Conservation (phyloP, 2,888 invertebrate species). For the Zygaena filipendulae region DNA sequence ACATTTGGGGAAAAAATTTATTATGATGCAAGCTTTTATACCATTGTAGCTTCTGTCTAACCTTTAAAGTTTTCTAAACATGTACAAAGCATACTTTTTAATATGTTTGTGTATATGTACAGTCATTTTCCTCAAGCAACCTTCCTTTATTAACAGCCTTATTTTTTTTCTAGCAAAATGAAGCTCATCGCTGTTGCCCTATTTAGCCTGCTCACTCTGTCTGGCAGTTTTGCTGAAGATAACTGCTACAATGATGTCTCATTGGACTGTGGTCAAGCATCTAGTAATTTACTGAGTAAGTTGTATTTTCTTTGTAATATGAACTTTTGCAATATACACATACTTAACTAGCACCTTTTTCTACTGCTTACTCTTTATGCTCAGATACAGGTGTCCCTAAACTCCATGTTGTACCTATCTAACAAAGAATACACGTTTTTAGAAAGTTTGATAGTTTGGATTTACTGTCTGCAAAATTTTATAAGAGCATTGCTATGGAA, state of each 20-base stretch:
- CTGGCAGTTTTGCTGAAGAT: slow-evolving; percentile 61
- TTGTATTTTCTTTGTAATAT: slow-evolving; percentile 1
- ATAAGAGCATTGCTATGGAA: too few species aligned
- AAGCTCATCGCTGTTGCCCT: slow-evolving; percentile 63
- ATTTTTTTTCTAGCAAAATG: slow-evolving; percentile 56
- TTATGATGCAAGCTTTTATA: too few species aligned
- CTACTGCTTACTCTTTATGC: neutral
- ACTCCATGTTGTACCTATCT: too few species aligned
- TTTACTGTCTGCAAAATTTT: too few species aligned
- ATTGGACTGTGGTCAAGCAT: slow-evolving; percentile 62
- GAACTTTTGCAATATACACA: neutral
- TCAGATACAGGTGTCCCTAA: slow-evolving; percentile 1
- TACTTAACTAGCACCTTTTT: slow-evolving; percentile 1
- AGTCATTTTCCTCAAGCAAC: too few species aligned
- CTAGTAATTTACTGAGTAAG: slow-evolving; percentile 48
- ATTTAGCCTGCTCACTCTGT: slow-evolving; percentile 56
- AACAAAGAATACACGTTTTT: too few species aligned
- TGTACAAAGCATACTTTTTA: too few species aligned
- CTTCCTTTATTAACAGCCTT: slow-evolving; percentile 9
- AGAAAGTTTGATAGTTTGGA: too few species aligned
- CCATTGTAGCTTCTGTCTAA: too few species aligned
- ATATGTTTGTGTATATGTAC: too few species aligned
- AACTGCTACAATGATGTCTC: slow-evolving; percentile 72
- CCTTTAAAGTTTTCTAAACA: too few species aligned
- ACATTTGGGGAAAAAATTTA: too few species aligned